A percentile compares a stretch with the other conserved stretches of the same genome.
These are phyloP conservation scores for Trilocha varians DNA, from an alignment of 2,888 invertebrate genomes.

Conservation along the genomic window DNA sequence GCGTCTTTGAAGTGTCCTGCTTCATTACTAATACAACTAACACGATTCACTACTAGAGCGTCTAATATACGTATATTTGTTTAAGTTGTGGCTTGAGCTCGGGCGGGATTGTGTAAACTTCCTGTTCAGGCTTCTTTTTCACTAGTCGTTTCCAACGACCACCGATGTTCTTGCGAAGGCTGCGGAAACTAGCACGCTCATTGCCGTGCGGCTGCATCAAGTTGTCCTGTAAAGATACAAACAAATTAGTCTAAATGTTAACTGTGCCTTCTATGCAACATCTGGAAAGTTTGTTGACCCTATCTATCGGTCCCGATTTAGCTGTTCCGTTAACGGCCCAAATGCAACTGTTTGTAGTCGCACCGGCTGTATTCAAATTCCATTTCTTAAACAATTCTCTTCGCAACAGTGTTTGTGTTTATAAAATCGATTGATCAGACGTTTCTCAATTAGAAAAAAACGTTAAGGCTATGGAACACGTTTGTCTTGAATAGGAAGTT, in stretches of 20 bases:
- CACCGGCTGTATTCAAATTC: constrained; percentile 28
- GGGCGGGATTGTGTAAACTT: constrained; percentile 88
- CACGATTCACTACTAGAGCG: constrained; percentile 18
- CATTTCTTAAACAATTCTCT: too few relatives aligned
- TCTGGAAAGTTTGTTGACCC: constrained; percentile 35
- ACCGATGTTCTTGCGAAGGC: constrained; percentile 88
- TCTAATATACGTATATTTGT: constrained; percentile 89
- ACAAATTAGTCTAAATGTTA: constrained; percentile 26
- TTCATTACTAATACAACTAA: constrained; percentile 42
- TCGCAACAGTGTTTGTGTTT: neutral
- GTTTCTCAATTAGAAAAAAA: constrained; percentile 9
- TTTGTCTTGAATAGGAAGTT: constrained; percentile 41
- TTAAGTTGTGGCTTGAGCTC: constrained; percentile 90
- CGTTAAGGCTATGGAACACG: constrained; percentile 1
- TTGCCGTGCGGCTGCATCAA: constrained; percentile 81
- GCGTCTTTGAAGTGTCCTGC: constrained; percentile 55
- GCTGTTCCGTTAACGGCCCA: constrained; percentile 44
- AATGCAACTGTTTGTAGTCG: constrained; percentile 48
- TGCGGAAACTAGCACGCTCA: constrained; percentile 84
- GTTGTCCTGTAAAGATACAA: constrained; percentile 78
- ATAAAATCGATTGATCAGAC: constrained; percentile 9
- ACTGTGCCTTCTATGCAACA: constrained; percentile 9
- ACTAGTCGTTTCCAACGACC: constrained; percentile 90
- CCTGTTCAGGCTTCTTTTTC: constrained; percentile 86
- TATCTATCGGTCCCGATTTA: constrained; percentile 31